phyloP scores from a whole-genome alignment of 2,888 invertebrate species.

The Disparrhopalites patrizii region DNA sequence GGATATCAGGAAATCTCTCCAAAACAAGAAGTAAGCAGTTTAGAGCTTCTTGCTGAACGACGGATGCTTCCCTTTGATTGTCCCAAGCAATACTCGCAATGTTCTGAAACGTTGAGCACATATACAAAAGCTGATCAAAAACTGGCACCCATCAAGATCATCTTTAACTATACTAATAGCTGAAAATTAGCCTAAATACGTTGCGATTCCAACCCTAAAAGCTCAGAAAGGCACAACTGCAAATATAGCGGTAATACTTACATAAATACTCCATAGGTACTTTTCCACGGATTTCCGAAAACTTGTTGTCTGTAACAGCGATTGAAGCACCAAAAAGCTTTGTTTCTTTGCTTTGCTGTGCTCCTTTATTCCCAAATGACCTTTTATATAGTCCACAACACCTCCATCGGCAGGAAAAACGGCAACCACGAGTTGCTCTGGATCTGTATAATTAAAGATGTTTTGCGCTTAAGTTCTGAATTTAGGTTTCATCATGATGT shows the following conservation, averaged over 20 bases:
- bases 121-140: too few species aligned
- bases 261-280: not conserved
- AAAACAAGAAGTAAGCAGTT: conserved; percentile 37
- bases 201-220: too few species aligned
- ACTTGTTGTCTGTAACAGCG: conserved; percentile 17
- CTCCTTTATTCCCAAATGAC: conserved; percentile 16
- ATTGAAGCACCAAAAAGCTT: conserved; percentile 31
- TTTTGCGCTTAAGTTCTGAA: too few species aligned
- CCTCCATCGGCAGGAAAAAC: conserved; percentile 1
- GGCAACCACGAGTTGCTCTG: conserved; percentile 10
- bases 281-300: not conserved
- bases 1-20: conserved; percentile 27
- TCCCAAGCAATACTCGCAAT: conserved; percentile 27
- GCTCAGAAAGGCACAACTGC: not conserved
- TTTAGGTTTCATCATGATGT: too few species aligned
- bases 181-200: too few species aligned
- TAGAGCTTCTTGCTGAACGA: conserved; percentile 39
- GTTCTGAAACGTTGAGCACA: too few species aligned
- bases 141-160: too few species aligned
- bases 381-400: conserved; percentile 10
- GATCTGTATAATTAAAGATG: not conserved
- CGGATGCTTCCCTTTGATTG: conserved; percentile 36
- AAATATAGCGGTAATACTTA: not conserved
- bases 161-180: too few species aligned
- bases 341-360: conserved; percentile 35